Conservation (phyloP, 2,797 vertebrate genomes). For the Varecia variegata region DNA sequence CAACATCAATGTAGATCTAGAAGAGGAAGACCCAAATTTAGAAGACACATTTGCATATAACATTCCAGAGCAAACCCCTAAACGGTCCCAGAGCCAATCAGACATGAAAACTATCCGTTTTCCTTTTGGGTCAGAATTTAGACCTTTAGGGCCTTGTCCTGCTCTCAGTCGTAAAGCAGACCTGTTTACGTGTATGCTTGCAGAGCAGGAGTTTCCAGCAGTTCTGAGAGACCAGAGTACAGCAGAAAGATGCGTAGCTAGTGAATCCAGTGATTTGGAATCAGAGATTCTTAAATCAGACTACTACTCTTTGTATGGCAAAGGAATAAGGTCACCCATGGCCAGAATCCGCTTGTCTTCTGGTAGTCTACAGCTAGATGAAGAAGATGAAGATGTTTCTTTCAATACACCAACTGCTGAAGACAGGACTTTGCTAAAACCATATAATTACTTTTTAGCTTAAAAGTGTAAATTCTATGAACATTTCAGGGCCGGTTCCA, state of each 20-base stretch:
- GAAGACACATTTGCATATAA: constrained; percentile 61
- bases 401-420: constrained; percentile 25
- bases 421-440: constrained; percentile 64
- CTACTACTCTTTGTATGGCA: constrained; percentile 88
- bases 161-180: constrained; percentile 86
- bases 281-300: constrained; percentile 91
- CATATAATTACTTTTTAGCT: constrained; percentile 81
- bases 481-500: not conserved
- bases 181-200: constrained; percentile 52
- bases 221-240: constrained; percentile 78
- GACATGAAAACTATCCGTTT: constrained; percentile 90
- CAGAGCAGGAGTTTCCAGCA: constrained; percentile 81
- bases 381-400: constrained; percentile 88
- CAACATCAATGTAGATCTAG: not conserved
- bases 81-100: constrained; percentile 90
- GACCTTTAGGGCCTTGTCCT: constrained; percentile 92
- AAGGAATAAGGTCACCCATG: constrained; percentile 82
- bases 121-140: constrained; percentile 90
- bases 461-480: constrained; percentile 62
- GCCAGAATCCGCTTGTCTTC: constrained; percentile 93
- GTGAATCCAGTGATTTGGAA: constrained; percentile 94
- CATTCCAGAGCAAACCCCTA: constrained; percentile 85
- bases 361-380: constrained; percentile 94
- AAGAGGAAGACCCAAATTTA: constrained; percentile 33
- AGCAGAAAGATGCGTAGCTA: constrained; percentile 81